A percentile compares a stretch with the other conserved stretches of the same genome.
Conservation (phyloP, 2,888 invertebrate genomes). For the Anodontia alba region DNA sequence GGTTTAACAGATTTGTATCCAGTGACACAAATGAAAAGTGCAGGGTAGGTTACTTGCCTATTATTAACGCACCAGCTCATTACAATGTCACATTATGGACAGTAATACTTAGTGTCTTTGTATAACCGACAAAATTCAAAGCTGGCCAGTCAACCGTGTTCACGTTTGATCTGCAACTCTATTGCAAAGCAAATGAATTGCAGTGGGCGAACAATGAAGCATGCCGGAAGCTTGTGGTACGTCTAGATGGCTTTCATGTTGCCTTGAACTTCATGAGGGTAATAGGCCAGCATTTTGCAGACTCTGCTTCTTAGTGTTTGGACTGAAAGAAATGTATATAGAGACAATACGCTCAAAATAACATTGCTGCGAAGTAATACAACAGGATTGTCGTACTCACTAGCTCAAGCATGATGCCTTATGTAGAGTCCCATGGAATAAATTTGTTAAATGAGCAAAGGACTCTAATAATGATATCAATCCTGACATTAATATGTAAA, state of each 20-base stretch:
- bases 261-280: constrained; percentile 27
- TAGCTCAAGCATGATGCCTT: neutral
- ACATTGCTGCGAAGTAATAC: constrained; percentile 33
- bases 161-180: neutral
- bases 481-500: neutral
- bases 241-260: neutral
- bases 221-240: neutral
- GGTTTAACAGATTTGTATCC: neutral
- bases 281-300: constrained; percentile 30
- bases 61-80: constrained; percentile 37
- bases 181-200: neutral
- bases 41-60: constrained; percentile 19
- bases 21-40: neutral
- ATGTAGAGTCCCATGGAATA: neutral
- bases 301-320: constrained; percentile 28
- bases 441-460: neutral
- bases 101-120: neutral
- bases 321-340: too few relatives aligned
- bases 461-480: neutral
- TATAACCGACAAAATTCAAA: neutral
- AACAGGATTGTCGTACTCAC: constrained; percentile 28
- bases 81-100: constrained; percentile 36
- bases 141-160: neutral
- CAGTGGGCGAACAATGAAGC: neutral
- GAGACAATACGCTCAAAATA: constrained; percentile 26